These are phyloP conservation scores for Furcula furcula DNA, from an alignment of 2,888 invertebrate genomes.

Conservation along the genomic window DNA sequence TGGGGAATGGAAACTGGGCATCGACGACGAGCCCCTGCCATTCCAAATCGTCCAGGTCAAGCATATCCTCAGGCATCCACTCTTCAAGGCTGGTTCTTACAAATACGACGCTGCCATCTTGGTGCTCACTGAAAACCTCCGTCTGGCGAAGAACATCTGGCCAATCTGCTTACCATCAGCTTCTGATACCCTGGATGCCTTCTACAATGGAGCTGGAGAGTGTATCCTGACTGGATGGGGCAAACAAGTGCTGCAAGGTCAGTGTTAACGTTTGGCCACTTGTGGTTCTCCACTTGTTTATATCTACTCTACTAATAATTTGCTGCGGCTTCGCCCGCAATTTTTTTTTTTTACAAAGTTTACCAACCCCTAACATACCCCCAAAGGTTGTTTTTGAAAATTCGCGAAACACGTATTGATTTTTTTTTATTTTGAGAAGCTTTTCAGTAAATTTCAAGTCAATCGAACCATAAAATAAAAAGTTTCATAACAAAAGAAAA, in stretches of 20 bases:
- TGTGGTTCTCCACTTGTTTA: no score
- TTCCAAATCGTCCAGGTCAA: constrained; percentile 89
- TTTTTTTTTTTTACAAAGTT: no score
- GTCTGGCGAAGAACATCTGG: constrained; percentile 86
- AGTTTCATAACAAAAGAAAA: no score
- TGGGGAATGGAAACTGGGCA: constrained; percentile 92
- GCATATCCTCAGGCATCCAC: constrained; percentile 86
- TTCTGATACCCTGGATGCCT: constrained; percentile 75
- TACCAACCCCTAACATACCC: no score
- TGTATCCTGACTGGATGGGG: constrained; percentile 94
- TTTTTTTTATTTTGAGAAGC: no score
- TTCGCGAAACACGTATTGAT: no score
- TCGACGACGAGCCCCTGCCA: constrained; percentile 89
- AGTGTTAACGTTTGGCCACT: no score
- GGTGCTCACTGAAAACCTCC: constrained; percentile 83
- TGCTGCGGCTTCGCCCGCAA: no score
- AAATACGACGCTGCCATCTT: constrained; percentile 88
- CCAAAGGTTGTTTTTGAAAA: no score
- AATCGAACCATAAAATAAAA: no score
- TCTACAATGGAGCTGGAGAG: constrained; percentile 81
- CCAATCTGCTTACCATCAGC: constrained; percentile 85
- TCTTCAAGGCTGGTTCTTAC: constrained; percentile 81
- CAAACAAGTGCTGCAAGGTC: constrained; percentile 89
- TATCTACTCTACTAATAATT: no score
- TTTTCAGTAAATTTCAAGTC: no score